Evolutionary conservation across 2,888 invertebrate genomes (phyloP), one percentile per base, ranked within the genome.

Genomic region (Eustalomyia histrio): DNA sequence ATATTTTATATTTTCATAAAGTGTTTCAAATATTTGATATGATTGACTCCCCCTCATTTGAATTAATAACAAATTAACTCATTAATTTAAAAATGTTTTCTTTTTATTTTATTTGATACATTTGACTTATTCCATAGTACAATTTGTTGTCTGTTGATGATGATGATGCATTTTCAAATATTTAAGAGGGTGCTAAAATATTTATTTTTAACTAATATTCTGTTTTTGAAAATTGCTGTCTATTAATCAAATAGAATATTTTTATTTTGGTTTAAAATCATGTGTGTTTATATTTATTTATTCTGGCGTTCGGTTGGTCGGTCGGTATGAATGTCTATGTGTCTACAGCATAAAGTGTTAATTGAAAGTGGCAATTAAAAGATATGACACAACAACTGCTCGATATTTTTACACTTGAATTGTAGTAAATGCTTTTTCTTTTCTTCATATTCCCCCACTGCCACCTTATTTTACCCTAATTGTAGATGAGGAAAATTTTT

Each of bases 291-390:
- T 65, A 16, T 50, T 12, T 55, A 43, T 53, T 47, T 47, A 47
- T n/a, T 39, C 16, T 55, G 24, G 35, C 47, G 35, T 29, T 29
- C 17, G 8, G 50, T 47, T 52, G 55, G 24, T 29, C 17, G 8
- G 50, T 47, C 58, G 55, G 24, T 39, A 5, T 43, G 29, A 39
- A 52, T 16, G 21, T 16, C 14, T 50, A 24, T 52, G 57, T 60
- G 47, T 72, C 67, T 80, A 29, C 35, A 63, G 58, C 64, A 64
- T 69, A 74, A 80, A 80, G 80, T 80, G 80, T 80, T 80, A 80
- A 80, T 80, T 80, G 80, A 76, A 76, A 80, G 73, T 80, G 76
- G 80, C 80, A 80, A 80, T 80, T 80, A 73, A 80, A 76, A 76
- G 73, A 80, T 80, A 80, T 74, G 76, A 74, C 76, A 80, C 76